Evolutionary conservation across 2,113 vertebrate genomes (phyloP).

Genomic region (Sardina pilchardus): DNA sequence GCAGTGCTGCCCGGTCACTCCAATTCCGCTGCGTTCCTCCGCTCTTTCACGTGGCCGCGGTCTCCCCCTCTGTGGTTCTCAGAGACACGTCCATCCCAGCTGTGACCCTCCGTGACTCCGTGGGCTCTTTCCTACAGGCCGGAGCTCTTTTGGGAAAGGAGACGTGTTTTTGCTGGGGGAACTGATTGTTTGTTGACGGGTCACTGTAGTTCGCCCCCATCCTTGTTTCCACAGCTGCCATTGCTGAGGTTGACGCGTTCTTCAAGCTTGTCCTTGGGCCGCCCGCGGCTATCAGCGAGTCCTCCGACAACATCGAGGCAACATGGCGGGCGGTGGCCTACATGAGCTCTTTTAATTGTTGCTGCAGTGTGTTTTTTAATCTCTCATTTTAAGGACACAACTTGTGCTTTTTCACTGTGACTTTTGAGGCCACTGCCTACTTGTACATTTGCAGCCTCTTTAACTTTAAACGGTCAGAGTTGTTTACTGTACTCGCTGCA

Average conservation of each 20-base stretch:
- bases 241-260: slow-evolving; percentile 42
- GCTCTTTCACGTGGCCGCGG: background rate
- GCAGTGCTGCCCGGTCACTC: background rate
- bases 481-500: slow-evolving; percentile 32
- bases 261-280: slow-evolving; percentile 55
- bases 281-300: slow-evolving; percentile 19
- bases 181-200: slow-evolving; percentile 46
- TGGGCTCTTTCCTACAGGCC: slow-evolving; percentile 14
- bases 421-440: background rate
- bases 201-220: slow-evolving; percentile 28
- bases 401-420: background rate
- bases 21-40: background rate
- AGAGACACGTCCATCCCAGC: slow-evolving; percentile 14
- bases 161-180: slow-evolving; percentile 40
- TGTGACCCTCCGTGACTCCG: slow-evolving; percentile 41
- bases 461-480: background rate
- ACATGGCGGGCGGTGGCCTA: background rate
- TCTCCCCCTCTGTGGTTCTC: background rate
- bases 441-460: slow-evolving; percentile 10
- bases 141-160: slow-evolving; percentile 31
- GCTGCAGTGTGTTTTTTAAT: background rate
- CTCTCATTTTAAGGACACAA: background rate
- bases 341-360: slow-evolving; percentile 1
- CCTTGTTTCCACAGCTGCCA: slow-evolving; percentile 58
- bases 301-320: slow-evolving; percentile 3